Conservation (phyloP, 2,797 vertebrate species). For the Arctocebus calabarensis region DNA sequence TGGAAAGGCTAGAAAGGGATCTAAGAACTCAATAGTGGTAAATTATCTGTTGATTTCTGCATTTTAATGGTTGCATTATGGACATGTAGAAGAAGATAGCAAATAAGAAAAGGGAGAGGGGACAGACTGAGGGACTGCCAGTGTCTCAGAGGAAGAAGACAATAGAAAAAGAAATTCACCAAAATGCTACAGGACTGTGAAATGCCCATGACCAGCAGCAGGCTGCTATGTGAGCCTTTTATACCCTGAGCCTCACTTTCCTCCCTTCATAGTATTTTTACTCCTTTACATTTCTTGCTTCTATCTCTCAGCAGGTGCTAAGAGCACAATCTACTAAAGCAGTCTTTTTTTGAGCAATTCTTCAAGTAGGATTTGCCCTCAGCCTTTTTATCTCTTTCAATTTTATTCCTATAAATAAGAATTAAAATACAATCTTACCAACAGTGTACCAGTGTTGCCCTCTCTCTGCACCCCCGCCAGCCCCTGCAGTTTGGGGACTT, state of each 20-base stretch:
- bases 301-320: background rate
- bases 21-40: background rate
- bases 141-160: background rate
- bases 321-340: background rate
- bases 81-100: background rate
- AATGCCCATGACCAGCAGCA: background rate
- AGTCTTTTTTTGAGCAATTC: background rate
- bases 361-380: background rate
- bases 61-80: background rate
- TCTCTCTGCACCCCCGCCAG: no score
- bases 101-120: background rate
- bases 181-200: background rate
- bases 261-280: background rate
- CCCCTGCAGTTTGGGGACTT: no score
- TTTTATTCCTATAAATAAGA: background rate
- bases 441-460: no score
- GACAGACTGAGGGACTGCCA: background rate
- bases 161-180: background rate
- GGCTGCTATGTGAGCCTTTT: background rate
- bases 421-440: background rate
- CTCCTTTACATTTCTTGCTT: background rate
- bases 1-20: background rate
- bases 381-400: background rate
- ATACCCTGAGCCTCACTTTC: rapidly evolving
- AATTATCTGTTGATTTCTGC: background rate